Evolutionary conservation across 2,888 invertebrate species (phyloP), one percentile per base, ranked within the genome.

Genomic region (Autographa gamma): DNA sequence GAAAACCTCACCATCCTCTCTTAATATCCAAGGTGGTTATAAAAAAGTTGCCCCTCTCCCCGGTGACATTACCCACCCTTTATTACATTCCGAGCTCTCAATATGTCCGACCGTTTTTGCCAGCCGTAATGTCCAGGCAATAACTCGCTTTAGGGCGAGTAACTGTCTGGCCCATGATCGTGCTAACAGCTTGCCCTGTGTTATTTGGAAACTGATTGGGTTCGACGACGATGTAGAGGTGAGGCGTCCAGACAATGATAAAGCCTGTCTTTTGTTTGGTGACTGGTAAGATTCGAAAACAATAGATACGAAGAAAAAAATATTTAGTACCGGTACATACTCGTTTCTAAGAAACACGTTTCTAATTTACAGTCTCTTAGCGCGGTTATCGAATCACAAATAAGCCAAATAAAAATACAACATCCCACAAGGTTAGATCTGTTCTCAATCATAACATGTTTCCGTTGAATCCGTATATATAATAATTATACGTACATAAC

Each of bases 31-130:
- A 82, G 79, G 79, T 83, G 69, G 76, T 66, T 76, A 80, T 77
- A 85, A 82, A 84, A 85, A 83, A 73, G 67, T 73, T 79, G 74
- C 76, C 73, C 66, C 71, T 71, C 74, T 54, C 61, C 62, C 19
- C 74, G 79, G 71, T 77, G 82, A 85, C 81, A 86, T 86, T 87
- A 88, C 88, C 88, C 88, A 84, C 82, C 82, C 86, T 85, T 88
- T 90, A 90, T 90, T 89, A 88, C 89, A 90, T 90, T 89, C 89
- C 89, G 68, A 85, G 83, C 82, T 85, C 85, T 88, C 89, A 83
- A 83, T 83, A 83, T 83, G 83, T 86, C 86, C 85, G 84, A 74
- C 81, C 82, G 83, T 88, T 89, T 88, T 89, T 88, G 85, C 81
- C 79, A 74, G 73, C 74, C 82, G 86, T 86, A 82, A 84, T 83